Conservation (phyloP, 2,888 invertebrate species). For the Chloromyia formosa region DNA sequence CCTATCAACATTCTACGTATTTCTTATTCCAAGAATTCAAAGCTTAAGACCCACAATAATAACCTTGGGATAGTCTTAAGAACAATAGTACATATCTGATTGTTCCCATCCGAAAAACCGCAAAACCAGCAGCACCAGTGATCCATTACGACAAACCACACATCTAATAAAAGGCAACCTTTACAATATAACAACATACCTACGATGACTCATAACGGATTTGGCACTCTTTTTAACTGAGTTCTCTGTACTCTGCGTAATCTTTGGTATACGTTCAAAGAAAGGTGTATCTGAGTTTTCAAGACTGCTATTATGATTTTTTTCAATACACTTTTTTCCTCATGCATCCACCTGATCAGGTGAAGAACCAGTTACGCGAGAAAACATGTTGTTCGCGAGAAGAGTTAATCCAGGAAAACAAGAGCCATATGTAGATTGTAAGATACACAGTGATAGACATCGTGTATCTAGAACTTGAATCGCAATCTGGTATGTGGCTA, state of each 20-base stretch:
- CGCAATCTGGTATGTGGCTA: too few species aligned
- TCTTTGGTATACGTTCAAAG: too few species aligned
- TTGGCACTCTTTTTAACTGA: neutral
- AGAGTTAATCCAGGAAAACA: neutral
- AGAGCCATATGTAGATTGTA: neutral
- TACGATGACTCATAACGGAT: neutral
- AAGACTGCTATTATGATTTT: neutral
- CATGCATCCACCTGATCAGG: neutral
- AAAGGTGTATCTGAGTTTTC: neutral
- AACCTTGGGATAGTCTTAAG: too few species aligned
- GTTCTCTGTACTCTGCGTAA: neutral
- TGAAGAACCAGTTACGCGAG: neutral
- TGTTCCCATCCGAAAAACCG: too few species aligned
- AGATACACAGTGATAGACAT: neutral
- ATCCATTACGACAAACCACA: too few species aligned
- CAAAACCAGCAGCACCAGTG: too few species aligned
- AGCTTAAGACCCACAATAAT: too few species aligned
- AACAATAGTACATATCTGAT: too few species aligned
- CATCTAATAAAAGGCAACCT: too few species aligned
- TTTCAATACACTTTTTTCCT: neutral
- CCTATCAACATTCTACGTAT: too few species aligned
- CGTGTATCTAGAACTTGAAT: neutral
- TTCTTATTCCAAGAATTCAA: too few species aligned
- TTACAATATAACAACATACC: neutral
- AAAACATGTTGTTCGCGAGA: neutral